These are phyloP conservation scores for Pelodytes ibericus DNA, from an alignment of 2,797 vertebrate species.

Conservation along the genomic window DNA sequence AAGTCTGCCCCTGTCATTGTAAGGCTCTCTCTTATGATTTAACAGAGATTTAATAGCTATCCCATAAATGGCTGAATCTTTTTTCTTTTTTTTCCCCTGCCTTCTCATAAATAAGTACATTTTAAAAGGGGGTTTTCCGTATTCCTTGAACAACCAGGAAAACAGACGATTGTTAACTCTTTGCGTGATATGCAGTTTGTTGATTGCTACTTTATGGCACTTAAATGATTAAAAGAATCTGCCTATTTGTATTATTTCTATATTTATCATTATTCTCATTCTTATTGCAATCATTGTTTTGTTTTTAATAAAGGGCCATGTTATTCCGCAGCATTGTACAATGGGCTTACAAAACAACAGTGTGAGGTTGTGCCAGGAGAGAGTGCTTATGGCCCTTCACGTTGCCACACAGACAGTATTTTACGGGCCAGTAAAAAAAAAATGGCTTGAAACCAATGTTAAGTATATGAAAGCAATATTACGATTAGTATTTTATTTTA, in stretches of 20 bases:
- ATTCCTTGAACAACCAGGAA: slow-evolving; percentile 26
- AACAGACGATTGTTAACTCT: slow-evolving; percentile 11
- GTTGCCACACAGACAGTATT: too few relatives aligned
- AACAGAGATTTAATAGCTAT: slow-evolving; percentile 50
- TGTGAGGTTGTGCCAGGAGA: too few relatives aligned
- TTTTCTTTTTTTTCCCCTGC: slow-evolving; percentile 40
- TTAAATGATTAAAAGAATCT: too few relatives aligned
- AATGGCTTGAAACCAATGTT: too few relatives aligned
- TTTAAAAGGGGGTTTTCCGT: slow-evolving; percentile 46
- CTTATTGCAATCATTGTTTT: neutral
- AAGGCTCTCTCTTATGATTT: slow-evolving; percentile 42
- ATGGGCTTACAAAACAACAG: too few relatives aligned
- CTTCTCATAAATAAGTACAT: slow-evolving; percentile 51
- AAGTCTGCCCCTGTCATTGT: slow-evolving; percentile 43
- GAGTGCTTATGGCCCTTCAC: too few relatives aligned
- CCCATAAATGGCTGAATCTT: slow-evolving; percentile 47
- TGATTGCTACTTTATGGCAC: neutral
- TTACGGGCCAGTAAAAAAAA: too few relatives aligned
- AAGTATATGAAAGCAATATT: too few relatives aligned
- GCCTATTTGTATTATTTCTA: too few relatives aligned
- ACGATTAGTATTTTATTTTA: too few relatives aligned
- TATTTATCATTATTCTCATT: neutral
- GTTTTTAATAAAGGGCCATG: neutral
- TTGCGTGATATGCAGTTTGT: neutral
- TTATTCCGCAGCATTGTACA: too few relatives aligned